Evolutionary conservation across 1,140 invertebrate species (phyloP), one percentile per base, ranked within the genome.

Genomic region (Drosophila malerkotliana): DNA sequence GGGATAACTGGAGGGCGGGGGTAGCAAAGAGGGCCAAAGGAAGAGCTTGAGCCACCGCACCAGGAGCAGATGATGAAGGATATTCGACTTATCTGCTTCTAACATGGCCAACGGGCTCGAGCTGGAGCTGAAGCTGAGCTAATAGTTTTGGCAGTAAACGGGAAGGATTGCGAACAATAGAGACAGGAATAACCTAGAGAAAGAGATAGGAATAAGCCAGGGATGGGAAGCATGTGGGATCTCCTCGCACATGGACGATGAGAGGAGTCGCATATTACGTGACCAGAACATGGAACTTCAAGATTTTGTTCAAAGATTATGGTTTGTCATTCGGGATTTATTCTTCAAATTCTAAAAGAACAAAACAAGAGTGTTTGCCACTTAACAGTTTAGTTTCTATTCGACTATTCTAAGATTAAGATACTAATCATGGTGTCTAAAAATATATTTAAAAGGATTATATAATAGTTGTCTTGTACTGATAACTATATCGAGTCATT

Each of bases 31-130:
- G 32, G 21, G 54, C 9, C 18, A 18, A 6, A 18, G 41, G 41
- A 64, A 37, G 59, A 24, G 52, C 52, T 55, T n/a, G 26, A 71
- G 63, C 77, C 59, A 48, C 49, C 44, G 48, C 24, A 53, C 56
- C 41, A 41, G 56, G 39, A 58, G 55, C 58, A 56, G 60, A 69
- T 57, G 66, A 69, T 49, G 60, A 26, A 72, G 77, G 63, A 87
- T 66, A 73, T 81, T 72, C 74, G 58, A 75, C 78, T 80, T 87
- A 87, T 81, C 82, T 85, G 77, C 14, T 59, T 47, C 67, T 68
- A 78, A 78, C 81, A 85, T 82, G 69, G 66, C 82, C 78, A 75
- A 47, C 52, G 74, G 78, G 66, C 55, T n/a, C 54, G 55, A 55
- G 66, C 54, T 18, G 58, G 51, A 60, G 73, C 73, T 59, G 56